Conservation (phyloP, 2,888 invertebrate species). For the Perizoma flavofasciatum region DNA sequence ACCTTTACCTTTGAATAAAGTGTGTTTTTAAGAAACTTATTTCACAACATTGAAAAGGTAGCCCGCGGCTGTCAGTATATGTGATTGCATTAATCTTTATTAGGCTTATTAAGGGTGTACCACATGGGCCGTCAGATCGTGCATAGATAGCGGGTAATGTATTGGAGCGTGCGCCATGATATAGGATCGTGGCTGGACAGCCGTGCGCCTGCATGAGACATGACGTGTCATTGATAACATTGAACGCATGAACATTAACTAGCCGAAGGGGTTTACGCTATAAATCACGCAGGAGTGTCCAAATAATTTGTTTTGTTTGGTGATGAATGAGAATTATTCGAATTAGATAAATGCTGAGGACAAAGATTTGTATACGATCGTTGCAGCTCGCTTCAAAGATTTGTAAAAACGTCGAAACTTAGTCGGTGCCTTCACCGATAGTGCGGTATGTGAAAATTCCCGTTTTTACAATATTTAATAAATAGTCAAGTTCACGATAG, state of each 20-base stretch:
- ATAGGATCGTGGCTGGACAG: constrained; percentile 20
- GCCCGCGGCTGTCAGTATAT: not conserved
- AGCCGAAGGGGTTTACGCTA: not conserved
- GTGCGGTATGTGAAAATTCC: too few relatives aligned
- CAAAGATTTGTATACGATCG: too few relatives aligned
- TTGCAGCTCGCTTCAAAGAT: too few relatives aligned
- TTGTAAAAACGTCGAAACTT: too few relatives aligned
- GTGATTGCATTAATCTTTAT: constrained; percentile 22
- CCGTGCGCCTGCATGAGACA: constrained; percentile 13
- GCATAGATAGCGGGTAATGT: constrained; percentile 26
- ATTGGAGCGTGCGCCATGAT: constrained; percentile 25
- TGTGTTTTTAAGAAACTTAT: not conserved
- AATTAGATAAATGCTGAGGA: too few relatives aligned
- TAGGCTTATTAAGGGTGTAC: constrained; percentile 25
- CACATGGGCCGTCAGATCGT: constrained; percentile 24
- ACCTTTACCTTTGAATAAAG: too few relatives aligned
- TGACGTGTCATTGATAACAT: constrained; percentile 27
- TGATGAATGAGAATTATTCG: too few relatives aligned
- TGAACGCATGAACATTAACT: constrained; percentile 20
- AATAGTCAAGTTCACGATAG: too few relatives aligned
- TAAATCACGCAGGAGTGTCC: not conserved
- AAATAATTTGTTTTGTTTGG: too few relatives aligned
- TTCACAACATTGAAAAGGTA: not conserved
- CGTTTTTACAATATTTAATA: too few relatives aligned
- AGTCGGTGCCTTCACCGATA: too few relatives aligned